A percentile compares a stretch with the other conserved stretches of the same genome.
These are phyloP conservation scores for Pyrocoelia pectoralis DNA, from an alignment of 2,888 invertebrate genomes.

Conservation along the genomic window DNA sequence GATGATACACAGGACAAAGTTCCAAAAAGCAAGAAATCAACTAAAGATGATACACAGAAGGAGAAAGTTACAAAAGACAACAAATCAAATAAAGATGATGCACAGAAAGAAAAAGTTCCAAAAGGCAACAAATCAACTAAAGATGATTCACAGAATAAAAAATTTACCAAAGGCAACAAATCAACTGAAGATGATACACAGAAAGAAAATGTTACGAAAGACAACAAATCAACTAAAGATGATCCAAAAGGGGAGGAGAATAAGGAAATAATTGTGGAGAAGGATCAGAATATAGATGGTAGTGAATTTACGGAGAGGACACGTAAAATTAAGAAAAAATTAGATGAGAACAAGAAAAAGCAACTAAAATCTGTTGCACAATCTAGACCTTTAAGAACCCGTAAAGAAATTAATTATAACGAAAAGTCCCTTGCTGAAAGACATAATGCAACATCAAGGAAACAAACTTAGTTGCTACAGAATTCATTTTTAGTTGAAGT, in stretches of 20 bases:
- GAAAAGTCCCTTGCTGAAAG: too few species aligned
- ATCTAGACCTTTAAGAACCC: conserved; percentile 13
- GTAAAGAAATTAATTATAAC: conserved; percentile 13
- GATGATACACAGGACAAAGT: conserved; percentile 8
- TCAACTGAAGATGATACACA: too few species aligned
- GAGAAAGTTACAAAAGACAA: too few species aligned
- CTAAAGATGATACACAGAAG: neutral
- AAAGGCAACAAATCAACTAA: neutral
- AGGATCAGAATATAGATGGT: conserved; percentile 15
- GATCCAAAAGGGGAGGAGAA: conserved; percentile 10
- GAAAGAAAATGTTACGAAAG: too few species aligned
- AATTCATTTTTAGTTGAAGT: too few species aligned
- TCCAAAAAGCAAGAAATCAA: too few species aligned
- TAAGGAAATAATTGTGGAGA: neutral
- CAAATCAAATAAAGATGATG: too few species aligned
- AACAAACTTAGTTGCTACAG: too few species aligned
- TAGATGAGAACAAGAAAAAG: conserved; percentile 25
- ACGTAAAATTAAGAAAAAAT: conserved; percentile 35
- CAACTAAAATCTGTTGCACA: conserved; percentile 19
- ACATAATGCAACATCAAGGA: too few species aligned
- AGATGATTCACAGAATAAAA: neutral
- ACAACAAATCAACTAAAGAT: neutral
- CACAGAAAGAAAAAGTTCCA: too few species aligned
- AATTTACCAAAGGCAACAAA: too few species aligned
- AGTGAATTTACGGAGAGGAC: conserved; percentile 38